Evolutionary conservation across 2,888 invertebrate genomes (phyloP), one percentile per base, ranked within the genome.

Genomic region (Tachystola acroxantha): DNA sequence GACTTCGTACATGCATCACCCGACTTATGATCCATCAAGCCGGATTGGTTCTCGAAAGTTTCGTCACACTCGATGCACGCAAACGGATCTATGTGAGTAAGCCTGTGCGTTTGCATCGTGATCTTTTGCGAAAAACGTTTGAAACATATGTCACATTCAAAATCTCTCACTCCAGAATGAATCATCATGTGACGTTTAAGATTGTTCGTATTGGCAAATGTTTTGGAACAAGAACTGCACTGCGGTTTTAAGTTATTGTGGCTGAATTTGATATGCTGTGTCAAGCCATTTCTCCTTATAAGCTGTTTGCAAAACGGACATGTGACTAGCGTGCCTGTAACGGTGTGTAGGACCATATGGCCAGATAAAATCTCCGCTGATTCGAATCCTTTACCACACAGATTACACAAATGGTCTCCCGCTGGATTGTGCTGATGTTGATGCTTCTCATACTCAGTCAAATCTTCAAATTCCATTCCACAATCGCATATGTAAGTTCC

Each of bases 101-200:
- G 39, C 37, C 79, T 60, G 39, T 88, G 88, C 0, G 86, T 86
- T 45, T 86, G 86, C 86, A 88, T 82, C 1, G 86, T 82, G 9
- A 82, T 84, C 53, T 85, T 87, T 34, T 87, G 87, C 37, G 78
- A 78, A 53, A 88, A 88, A 20, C 77, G 56, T 42, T 85, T 87
- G 7, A 59, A 64, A 46, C 88, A 88, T 7, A 88, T 68, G 36
- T 86, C 85, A 55, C 88, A 88, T 47, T 78, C 76, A 43, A 79
- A 88, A n/a, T 84, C 80, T 43, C 74, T 69, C 1, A 80, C 53
- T 0, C 84, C 87, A 0, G 56, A 73, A 39, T 88, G 88, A 5
- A 86, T 87, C 76, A 82, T 78, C 80, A 85, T 81, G 48, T 88
- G 88, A 1, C 87, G 74, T 57, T 86, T 87, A 11, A 87, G 57